Percentiles rank a stretch among this genome's conserved stretches.
phyloP scores from a whole-genome alignment of 2,113 vertebrate genomes.

The Daubentonia madagascariensis region DNA sequence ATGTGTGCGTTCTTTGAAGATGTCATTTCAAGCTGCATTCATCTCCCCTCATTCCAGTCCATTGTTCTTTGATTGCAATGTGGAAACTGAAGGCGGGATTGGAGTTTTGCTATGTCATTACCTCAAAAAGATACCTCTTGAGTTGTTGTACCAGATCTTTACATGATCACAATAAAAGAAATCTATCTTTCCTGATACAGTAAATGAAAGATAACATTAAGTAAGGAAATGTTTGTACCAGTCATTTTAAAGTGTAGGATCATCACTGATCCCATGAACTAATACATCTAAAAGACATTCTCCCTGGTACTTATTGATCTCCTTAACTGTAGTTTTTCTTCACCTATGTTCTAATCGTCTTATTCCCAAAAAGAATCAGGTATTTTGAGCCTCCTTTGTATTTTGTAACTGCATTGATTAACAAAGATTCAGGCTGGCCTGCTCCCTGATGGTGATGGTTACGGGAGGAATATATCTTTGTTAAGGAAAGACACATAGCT shows the following conservation, averaged over 20 bases:
- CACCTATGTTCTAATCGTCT: background rate
- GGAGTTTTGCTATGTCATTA: background rate
- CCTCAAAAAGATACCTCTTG: background rate
- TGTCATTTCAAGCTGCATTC: background rate
- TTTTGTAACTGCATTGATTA: constrained; percentile 2
- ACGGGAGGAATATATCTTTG: background rate
- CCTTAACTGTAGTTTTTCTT: background rate
- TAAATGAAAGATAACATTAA: background rate
- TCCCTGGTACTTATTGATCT: background rate
- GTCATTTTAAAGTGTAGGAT: background rate
- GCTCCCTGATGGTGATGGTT: background rate
- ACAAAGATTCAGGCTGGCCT: background rate
- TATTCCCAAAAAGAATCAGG: background rate
- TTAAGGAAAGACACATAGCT: background rate
- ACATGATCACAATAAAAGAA: background rate
- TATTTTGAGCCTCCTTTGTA: background rate
- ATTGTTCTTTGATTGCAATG: background rate
- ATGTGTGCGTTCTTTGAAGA: background rate
- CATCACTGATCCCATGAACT: background rate
- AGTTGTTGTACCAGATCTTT: background rate
- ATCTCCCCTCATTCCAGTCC: background rate
- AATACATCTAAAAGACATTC: background rate
- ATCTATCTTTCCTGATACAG: background rate
- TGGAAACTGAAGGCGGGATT: background rate
- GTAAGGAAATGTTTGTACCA: background rate